Percentiles rank a stretch among this genome's conserved stretches.
These are phyloP conservation scores for Zaprionus gabonicus DNA, from an alignment of 1,140 invertebrate genomes.

Conservation along the genomic window DNA sequence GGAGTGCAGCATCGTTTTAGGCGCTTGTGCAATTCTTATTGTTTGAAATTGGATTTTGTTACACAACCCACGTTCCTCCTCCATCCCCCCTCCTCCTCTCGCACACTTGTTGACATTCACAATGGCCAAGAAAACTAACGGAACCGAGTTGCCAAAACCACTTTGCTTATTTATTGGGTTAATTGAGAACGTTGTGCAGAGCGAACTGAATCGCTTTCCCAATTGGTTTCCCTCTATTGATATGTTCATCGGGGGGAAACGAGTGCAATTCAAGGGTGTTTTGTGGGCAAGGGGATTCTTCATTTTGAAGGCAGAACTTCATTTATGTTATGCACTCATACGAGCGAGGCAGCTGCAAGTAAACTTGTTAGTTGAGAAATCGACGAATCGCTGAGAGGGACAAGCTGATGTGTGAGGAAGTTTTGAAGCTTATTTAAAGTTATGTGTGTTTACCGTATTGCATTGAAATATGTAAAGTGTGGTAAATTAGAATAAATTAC, in stretches of 20 bases:
- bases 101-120: slow-evolving; percentile 68
- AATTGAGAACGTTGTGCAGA: slow-evolving; percentile 55
- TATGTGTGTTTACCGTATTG: too few relatives aligned
- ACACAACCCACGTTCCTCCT: slow-evolving; percentile 14
- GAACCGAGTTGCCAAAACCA: slow-evolving; percentile 41
- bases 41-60: slow-evolving; percentile 69
- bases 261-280: background rate
- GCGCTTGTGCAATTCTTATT: slow-evolving; percentile 59
- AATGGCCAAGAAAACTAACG: slow-evolving; percentile 34
- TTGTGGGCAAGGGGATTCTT: background rate
- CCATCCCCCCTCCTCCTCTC: background rate
- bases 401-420: too few relatives aligned
- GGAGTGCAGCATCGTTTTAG: slow-evolving; percentile 53
- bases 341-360: too few relatives aligned
- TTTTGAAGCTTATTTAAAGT: too few relatives aligned
- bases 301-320: background rate
- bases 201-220: slow-evolving; percentile 11
- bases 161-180: slow-evolving; percentile 63
- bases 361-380: background rate
- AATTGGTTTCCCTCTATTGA: slow-evolving; percentile 12
- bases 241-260: slow-evolving; percentile 7
- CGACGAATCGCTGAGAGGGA: too few relatives aligned
- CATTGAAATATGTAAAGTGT: too few relatives aligned
- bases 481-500: too few relatives aligned
- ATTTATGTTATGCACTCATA: background rate